These are phyloP conservation scores for Steinernema hermaphroditum DNA, from an alignment of 2,888 invertebrate species.

Conservation along the genomic window DNA sequence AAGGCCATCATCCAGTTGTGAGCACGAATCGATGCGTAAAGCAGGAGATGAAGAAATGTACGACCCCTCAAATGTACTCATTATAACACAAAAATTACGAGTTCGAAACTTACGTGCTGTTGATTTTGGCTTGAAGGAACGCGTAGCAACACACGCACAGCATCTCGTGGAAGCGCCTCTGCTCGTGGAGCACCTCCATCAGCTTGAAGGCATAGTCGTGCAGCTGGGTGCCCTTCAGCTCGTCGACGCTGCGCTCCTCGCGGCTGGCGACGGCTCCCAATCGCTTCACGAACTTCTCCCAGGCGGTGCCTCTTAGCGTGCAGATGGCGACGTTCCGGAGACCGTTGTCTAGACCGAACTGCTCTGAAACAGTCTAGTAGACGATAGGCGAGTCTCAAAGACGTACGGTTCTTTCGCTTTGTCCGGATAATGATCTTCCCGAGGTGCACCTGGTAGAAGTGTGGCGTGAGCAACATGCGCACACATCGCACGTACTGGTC, in stretches of 20 bases:
- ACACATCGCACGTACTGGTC: constrained; percentile 54
- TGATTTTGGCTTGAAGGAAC: constrained; percentile 56
- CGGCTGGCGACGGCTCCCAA: constrained; percentile 48
- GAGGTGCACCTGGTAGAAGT: constrained; percentile 57
- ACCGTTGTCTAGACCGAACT: constrained; percentile 21
- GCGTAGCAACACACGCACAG: constrained; percentile 62
- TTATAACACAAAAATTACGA: constrained; percentile 26
- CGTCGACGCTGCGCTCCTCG: constrained; percentile 33
- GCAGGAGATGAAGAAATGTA: constrained; percentile 58
- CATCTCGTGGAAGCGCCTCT: constrained; percentile 47
- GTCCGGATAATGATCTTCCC: constrained; percentile 23
- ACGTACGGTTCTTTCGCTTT: constrained; percentile 17
- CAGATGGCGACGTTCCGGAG: not conserved
- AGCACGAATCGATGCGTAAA: constrained; percentile 58
- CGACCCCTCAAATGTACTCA: constrained; percentile 39
- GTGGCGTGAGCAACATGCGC: constrained; percentile 60
- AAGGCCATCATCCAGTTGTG: constrained; percentile 57
- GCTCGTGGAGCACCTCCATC: constrained; percentile 51
- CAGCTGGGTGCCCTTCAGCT: constrained; percentile 36
- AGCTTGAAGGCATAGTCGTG: constrained; percentile 63
- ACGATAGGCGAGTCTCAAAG: no score
- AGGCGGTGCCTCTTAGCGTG: constrained; percentile 37
- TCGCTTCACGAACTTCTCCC: constrained; percentile 53
- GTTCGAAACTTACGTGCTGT: not conserved
- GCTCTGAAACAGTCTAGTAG: constrained; percentile 31